phyloP scores from a whole-genome alignment of 2,888 invertebrate genomes.

The Lasius platythorax region DNA sequence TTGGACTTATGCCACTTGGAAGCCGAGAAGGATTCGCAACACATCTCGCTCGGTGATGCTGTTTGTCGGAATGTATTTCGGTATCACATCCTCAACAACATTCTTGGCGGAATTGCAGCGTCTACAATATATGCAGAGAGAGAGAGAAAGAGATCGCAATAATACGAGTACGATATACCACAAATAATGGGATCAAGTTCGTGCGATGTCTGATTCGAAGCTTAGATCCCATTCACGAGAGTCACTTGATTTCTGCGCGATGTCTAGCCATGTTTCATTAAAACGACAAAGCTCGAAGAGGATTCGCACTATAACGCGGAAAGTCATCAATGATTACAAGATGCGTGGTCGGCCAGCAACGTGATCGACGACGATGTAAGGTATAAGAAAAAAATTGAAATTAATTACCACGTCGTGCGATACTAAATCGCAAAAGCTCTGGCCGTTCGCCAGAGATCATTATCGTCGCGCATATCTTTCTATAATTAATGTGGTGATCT shows the following conservation, averaged over 20 bases:
- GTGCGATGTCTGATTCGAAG: neutral
- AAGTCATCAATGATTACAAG: neutral
- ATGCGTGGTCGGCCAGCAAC: neutral
- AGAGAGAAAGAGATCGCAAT: neutral
- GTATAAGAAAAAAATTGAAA: slow-evolving; percentile 60
- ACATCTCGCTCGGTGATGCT: neutral
- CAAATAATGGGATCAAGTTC: slow-evolving; percentile 21
- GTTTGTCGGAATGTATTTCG: slow-evolving; percentile 43
- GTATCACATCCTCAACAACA: slow-evolving; percentile 40
- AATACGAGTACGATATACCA: neutral
- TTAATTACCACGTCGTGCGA: slow-evolving; percentile 66
- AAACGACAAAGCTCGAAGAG: neutral
- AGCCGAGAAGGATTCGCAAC: slow-evolving; percentile 6
- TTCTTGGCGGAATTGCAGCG: slow-evolving; percentile 41
- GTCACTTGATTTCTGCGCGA: neutral
- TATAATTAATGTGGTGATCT: slow-evolving; percentile 70
- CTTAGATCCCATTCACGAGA: slow-evolving; percentile 25
- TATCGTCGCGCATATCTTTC: slow-evolving; percentile 74
- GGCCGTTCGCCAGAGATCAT: slow-evolving; percentile 67
- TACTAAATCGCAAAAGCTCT: slow-evolving; percentile 66
- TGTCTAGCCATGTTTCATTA: neutral
- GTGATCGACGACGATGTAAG: slow-evolving; percentile 34
- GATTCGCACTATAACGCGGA: neutral
- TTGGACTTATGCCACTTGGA: slow-evolving; percentile 42
- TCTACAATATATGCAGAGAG: neutral